Base-by-base conservation (phyloP, 2,888 invertebrate genomes). In the Emmelina monodactyla region DNA sequence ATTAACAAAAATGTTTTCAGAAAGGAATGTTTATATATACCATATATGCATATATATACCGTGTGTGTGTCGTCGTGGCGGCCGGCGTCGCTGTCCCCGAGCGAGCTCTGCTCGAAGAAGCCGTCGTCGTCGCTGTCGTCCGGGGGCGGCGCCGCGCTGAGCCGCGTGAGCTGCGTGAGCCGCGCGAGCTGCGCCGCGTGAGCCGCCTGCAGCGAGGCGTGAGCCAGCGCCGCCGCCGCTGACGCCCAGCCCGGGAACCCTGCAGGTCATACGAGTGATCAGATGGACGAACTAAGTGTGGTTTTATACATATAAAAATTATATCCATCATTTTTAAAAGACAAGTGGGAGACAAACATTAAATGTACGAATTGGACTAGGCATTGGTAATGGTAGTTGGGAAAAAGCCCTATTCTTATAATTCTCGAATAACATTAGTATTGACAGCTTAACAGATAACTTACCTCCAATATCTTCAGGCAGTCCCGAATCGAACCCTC, bases 91-190 rank as follows among this genome's bases (percentile, higher is more conserved):
- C 53, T 51, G 43, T 60, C 59, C 7, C 58, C 62, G 37, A 53
- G 50, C 40, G 63, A 67, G 58, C 62, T 63, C 55, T 53, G 66
- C 49, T 73, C 75, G 62, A 66, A 72, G 66, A 72, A 75, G 12
- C 75, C 75, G 59, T 71, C 73, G 61, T 72, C 75, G 50, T 65
- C 69, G 50, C 60, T 62, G 42, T 66, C 64, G 31, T 43, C 51
- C 16, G 28, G 42, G 16, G 37, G 38, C 31, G 30, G 39, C 25
- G 38, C 37, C 31, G 28, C 37, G 41, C 37, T 28, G 25, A 29
- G 38, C 31, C 37, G 41, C 19, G 29, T 14, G 16, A 37, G 39
- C 33, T 28, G 40, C 28, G 37, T 36, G 32, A 28, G 37, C 41
- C 37, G 28, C 31, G 22, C 32, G 36, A 6, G 28, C 11, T n/a